Evolutionary conservation across 2,797 vertebrate species (phyloP).

Genomic region (Lepilemur septentrionalis): DNA sequence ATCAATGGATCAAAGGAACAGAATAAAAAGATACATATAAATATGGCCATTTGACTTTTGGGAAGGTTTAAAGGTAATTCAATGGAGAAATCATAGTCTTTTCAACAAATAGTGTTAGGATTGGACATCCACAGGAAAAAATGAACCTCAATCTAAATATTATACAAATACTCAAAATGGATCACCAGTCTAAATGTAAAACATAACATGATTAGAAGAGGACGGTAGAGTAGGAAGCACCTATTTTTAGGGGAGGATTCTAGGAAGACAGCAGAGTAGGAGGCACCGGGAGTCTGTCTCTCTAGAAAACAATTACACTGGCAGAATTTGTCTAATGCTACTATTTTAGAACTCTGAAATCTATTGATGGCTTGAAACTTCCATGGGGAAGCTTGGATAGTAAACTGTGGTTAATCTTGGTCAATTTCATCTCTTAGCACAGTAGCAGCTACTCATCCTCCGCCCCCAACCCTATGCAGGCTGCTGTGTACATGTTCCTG

Average conservation of each 20-base stretch:
- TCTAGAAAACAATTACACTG: not conserved
- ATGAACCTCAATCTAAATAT: not conserved
- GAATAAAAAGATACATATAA: not conserved
- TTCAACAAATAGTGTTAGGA: not conserved
- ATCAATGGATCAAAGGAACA: not conserved
- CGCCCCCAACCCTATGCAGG: not conserved
- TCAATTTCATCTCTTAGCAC: not conserved
- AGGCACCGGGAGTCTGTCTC: not conserved
- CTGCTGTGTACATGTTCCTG: not conserved
- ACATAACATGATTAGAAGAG: not conserved
- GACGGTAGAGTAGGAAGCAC: not conserved
- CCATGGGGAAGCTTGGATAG: not conserved
- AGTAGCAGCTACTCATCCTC: not conserved
- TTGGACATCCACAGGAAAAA: not conserved
- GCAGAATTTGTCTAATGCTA: not conserved
- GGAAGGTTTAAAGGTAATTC: not conserved
- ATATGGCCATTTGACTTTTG: not conserved
- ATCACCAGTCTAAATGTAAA: not conserved
- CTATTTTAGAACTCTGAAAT: not conserved
- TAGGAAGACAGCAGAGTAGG: not conserved
- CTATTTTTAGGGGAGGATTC: not conserved
- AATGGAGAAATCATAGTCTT: not conserved
- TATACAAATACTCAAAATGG: constrained; percentile 30
- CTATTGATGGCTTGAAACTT: not conserved
- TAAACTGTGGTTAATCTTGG: not conserved